These are phyloP conservation scores for Aulostomus chinensis DNA, from an alignment of 2,797 vertebrate species.

Conservation along the genomic window DNA sequence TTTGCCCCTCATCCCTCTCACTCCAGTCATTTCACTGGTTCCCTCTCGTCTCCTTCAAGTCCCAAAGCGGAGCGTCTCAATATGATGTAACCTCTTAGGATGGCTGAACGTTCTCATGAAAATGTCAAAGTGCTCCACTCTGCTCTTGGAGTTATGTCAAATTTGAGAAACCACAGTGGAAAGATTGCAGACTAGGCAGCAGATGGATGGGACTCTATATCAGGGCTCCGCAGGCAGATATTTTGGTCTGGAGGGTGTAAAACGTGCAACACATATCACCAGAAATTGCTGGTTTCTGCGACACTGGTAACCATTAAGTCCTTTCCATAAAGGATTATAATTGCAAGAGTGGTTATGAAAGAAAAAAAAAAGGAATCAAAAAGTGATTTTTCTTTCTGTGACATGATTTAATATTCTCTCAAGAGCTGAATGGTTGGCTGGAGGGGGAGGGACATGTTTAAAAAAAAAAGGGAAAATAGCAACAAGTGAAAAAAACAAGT, in stretches of 20 bases:
- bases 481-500: conserved; percentile 70
- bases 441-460: conserved; percentile 9
- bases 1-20: too few relatives aligned
- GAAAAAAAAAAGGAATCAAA: background rate
- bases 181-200: conserved; percentile 55
- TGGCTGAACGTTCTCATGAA: conserved; percentile 52
- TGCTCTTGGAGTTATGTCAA: conserved; percentile 43
- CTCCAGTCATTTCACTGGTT: background rate
- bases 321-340: conserved; percentile 37
- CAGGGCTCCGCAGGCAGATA: conserved; percentile 36
- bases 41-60: background rate
- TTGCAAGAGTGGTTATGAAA: conserved; percentile 32
- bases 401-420: conserved; percentile 43
- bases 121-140: conserved; percentile 49
- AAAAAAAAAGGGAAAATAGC: conserved; percentile 37
- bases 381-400: conserved; percentile 27
- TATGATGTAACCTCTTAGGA: conserved; percentile 47
- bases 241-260: conserved; percentile 56
- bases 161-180: conserved; percentile 42
- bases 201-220: conserved; percentile 30
- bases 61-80: too few relatives aligned
- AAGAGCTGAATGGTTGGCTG: conserved; percentile 42
- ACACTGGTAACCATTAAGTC: conserved; percentile 42
- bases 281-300: conserved; percentile 55
- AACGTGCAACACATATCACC: conserved; percentile 48